Evolutionary conservation across 2,888 invertebrate genomes (phyloP), one percentile per base, ranked within the genome.

Genomic region (Tribolium freemani): DNA sequence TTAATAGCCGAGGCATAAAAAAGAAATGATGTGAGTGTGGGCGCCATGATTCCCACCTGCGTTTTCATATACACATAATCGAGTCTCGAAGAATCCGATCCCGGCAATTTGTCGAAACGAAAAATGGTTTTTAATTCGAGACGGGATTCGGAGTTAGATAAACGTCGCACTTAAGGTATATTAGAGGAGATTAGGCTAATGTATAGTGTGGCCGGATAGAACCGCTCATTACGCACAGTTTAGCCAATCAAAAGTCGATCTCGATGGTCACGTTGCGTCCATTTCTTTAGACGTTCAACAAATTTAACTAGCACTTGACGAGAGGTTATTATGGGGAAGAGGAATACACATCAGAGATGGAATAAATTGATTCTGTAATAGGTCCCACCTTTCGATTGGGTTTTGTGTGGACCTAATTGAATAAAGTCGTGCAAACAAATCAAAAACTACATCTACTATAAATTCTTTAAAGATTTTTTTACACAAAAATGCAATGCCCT

Each of bases 191-290:
- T 82, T 82, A 80, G 79, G 57, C 78, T 82, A 82, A 82, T 82
- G 82, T 82, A 82, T 81, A 82, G 81, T 81, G 82, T 80, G 81
- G 82, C 79, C 76, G 74, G 75, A 76, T 80, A 80, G 80, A 81
- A 81, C 80, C 75, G 69, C 76, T 81, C 77, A 79, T 81, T 82
- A 82, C 58, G 71, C 73, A 53, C 73, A 75, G 75, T 79, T 67
- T 81, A 80, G 73, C 78, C 81, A 80, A 82, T 81, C 82, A 80
- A 77, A 79, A 79, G 75, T 80, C 80, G 79, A 82, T 82, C 81
- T 79, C 74, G 71, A 76, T 61, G 76, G 75, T 82, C 82, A 82
- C 81, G 81, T 82, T 74, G 73, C 44, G 45, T 45, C 69, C 73
- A 75, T 74, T 75, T 74, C 71, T 73, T 61, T 64, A 54, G 30